A percentile compares a stretch with the other conserved stretches of the same genome.
These are phyloP conservation scores for Dichetophora obliterata DNA, from an alignment of 2,888 invertebrate species.

Conservation along the genomic window DNA sequence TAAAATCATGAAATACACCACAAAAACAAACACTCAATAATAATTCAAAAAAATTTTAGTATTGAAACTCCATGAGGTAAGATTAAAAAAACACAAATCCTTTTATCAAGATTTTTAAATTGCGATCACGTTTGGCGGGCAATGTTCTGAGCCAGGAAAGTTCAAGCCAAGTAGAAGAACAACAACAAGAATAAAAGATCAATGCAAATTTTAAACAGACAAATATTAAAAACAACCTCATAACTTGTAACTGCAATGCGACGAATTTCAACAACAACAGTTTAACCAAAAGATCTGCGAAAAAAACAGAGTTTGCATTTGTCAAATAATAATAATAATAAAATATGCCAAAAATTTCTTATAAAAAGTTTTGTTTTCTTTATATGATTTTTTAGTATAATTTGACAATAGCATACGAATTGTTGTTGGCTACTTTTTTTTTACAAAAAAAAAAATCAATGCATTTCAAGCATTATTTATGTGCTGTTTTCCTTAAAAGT, in stretches of 20 bases:
- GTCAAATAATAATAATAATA: constrained; percentile 22
- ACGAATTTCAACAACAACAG: not conserved
- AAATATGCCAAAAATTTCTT: not conserved
- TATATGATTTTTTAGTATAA: not conserved
- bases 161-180: not conserved
- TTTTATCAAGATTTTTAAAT: constrained; percentile 1
- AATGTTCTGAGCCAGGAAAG: constrained; percentile 13
- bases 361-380: not conserved
- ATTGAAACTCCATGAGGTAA: not conserved
- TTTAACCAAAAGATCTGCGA: not conserved
- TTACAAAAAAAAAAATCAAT: not conserved
- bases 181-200: not conserved
- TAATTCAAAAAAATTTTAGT: not conserved
- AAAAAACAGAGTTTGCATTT: constrained; percentile 10
- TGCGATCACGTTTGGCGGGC: constrained; percentile 25
- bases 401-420: not conserved
- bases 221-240: not conserved
- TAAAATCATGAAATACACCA: not conserved
- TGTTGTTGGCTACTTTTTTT: not conserved
- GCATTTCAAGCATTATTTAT: not conserved
- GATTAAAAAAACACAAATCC: not conserved
- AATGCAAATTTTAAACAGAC: not conserved
- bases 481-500: not conserved
- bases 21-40: not conserved
- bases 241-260: not conserved